Evolutionary conservation across 64 coral and sea anemone species (phyloP).

Genomic region (Pocillopora damicornis): DNA sequence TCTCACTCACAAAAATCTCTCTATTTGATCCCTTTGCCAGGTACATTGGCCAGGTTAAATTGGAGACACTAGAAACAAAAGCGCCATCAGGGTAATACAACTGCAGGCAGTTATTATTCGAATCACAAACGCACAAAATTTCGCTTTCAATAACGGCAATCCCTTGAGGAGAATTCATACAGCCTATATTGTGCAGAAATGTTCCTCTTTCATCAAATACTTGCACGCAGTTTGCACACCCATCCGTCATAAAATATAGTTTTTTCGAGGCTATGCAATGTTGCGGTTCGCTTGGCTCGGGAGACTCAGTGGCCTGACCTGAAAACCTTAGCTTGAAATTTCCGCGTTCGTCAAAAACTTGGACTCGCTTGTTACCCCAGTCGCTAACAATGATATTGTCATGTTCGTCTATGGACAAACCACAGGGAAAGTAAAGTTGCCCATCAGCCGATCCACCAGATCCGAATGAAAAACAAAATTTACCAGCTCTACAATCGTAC

Average conservation of each 20-base stretch:
- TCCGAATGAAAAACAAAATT: conserved; percentile 2
- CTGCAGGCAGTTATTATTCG: background rate
- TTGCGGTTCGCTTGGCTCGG: background rate
- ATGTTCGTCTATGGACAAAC: conserved; percentile 12
- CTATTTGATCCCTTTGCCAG: background rate
- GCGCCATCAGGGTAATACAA: background rate
- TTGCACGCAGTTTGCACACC: background rate
- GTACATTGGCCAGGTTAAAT: conserved; percentile 20
- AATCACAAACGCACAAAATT: conserved; percentile 16
- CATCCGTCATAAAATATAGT: background rate
- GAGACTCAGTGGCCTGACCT: background rate
- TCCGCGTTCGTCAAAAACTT: conserved; percentile 18
- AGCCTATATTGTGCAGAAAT: conserved; percentile 10
- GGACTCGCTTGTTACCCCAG: conserved; percentile 26
- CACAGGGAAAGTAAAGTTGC: background rate
- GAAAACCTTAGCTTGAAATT: conserved; percentile 12
- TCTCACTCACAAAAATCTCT: background rate
- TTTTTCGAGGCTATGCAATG: conserved; percentile 1
- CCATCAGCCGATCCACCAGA: conserved; percentile 1
- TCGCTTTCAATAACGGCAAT: background rate
- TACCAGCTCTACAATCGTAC: conserved; percentile 8
- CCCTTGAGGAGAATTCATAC: conserved; percentile 15
- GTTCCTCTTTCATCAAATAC: background rate
- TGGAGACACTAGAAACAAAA: background rate
- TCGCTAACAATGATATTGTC: conserved; percentile 18